These are phyloP conservation scores for Drosophila parthenogenetica DNA, from an alignment of 2,888 invertebrate genomes.

Conservation along the genomic window DNA sequence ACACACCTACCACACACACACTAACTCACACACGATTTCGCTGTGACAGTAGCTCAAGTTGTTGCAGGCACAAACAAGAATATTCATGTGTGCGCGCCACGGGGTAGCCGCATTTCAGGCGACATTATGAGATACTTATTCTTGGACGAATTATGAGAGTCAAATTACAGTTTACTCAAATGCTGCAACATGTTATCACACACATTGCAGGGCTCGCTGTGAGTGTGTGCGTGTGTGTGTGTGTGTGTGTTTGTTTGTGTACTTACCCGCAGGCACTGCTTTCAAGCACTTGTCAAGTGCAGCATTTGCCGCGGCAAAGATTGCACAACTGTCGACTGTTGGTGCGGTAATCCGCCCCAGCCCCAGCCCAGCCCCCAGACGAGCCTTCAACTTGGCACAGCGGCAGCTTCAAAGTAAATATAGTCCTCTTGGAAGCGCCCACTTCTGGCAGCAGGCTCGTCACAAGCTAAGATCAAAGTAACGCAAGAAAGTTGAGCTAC, in stretches of 20 bases:
- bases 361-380: neutral
- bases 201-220: conserved; percentile 14
- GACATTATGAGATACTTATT: conserved; percentile 46
- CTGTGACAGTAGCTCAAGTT: conserved; percentile 11
- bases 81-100: conserved; percentile 16
- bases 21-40: neutral
- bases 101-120: conserved; percentile 9
- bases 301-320: conserved; percentile 16
- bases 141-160: neutral
- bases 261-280: conserved; percentile 5
- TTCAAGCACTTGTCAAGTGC: conserved; percentile 32
- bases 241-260: neutral
- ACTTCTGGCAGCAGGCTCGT: neutral
- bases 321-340: conserved; percentile 22
- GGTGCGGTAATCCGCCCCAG: conserved; percentile 23
- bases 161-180: conserved; percentile 13
- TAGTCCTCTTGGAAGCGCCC: conserved; percentile 5
- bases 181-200: conserved; percentile 22
- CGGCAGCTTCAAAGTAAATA: conserved; percentile 30
- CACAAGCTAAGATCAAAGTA: conserved; percentile 14
- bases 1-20: neutral
- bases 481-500: neutral
- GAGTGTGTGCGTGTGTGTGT: neutral
- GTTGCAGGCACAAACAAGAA: conserved; percentile 7
- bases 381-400: conserved; percentile 9